These are phyloP conservation scores for Pilophorus perplexus DNA, from an alignment of 2,888 invertebrate species.

Conservation along the genomic window DNA sequence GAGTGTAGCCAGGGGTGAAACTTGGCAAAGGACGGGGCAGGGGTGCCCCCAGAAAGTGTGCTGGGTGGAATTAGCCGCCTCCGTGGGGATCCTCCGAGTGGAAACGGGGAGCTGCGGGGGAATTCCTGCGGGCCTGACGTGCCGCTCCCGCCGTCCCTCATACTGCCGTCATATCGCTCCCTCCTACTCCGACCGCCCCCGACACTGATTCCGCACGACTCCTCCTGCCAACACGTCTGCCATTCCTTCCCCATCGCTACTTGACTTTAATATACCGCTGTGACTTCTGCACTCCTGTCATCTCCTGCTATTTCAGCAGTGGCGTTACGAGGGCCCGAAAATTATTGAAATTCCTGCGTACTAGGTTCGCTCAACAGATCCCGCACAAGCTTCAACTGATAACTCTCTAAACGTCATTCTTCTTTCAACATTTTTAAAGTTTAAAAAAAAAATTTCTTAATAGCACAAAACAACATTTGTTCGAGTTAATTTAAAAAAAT, in stretches of 20 bases:
- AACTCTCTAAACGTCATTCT: too few species aligned
- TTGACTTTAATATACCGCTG: slow-evolving; percentile 4
- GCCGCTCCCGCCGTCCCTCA: slow-evolving; percentile 21
- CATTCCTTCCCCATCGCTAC: slow-evolving; percentile 7
- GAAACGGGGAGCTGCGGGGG: too few species aligned
- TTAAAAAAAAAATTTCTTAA: too few species aligned
- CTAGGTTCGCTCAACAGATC: too few species aligned
- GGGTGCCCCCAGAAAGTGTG: neutral
- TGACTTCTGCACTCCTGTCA: neutral
- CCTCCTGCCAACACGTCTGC: neutral
- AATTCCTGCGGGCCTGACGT: slow-evolving; percentile 17
- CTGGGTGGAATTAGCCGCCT: slow-evolving; percentile 22
- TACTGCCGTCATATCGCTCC: slow-evolving; percentile 28
- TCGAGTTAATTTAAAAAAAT: too few species aligned
- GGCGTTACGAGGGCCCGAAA: too few species aligned
- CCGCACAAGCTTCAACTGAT: too few species aligned
- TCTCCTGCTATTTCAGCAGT: too few species aligned
- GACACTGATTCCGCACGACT: slow-evolving; percentile 30
- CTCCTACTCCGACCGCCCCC: neutral
- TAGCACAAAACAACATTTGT: too few species aligned
- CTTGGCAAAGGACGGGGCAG: neutral
- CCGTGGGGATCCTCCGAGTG: neutral
- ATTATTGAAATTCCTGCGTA: too few species aligned
- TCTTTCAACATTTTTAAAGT: too few species aligned
- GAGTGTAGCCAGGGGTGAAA: slow-evolving; percentile 22